Evolutionary conservation across 2,888 invertebrate species (phyloP), one percentile per base, ranked within the genome.

Genomic region (Calameuta idolon): DNA sequence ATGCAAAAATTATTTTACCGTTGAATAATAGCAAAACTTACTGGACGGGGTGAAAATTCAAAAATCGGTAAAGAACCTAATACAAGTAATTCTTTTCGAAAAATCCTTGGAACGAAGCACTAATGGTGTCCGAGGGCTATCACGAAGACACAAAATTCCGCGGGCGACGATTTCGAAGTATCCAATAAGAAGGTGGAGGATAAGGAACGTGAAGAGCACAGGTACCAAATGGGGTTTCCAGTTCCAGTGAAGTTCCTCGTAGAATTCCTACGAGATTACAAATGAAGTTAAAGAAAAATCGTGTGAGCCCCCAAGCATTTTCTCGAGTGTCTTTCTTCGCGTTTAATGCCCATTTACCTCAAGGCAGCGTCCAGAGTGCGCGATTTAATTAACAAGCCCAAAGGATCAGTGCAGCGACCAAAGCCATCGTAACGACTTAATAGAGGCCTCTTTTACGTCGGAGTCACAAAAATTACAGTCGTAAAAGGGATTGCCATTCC

Each of bases 61-160:
- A 71, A 71, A 31, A 33, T 55, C 23, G 23, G 23, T 55, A 5
- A 55, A 55, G 55, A 55, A 55, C 23, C 55, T 0, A 15, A 23
- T 15, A 1, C 0, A 55, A 55, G 23, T 55, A 40, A 23, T 55
- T 55, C 23, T 55, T 55, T 23, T 23, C 35, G 55, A 55, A 55
- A 23, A 23, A 55, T 55, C 23, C 55, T 55, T 23, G 55, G 23
- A 55, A 55, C 15, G 55, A 55, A 9, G 23, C 55, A 55, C 82
- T 85, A 87, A 87, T 85, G 82, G 83, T 83, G 81, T 78, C 85
- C 82, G 77, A 79, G 79, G 86, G 86, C 84, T 79, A 85, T 87
- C 87, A 85, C 86, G 86, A 84, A 79, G 75, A 81, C 77, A 75
- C 37, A 75, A 77, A 80, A 37, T 78, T 35, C 79, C 34, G 78